Evolutionary conservation across 2,113 vertebrate species (phyloP).

Genomic region (Alces alces): DNA sequence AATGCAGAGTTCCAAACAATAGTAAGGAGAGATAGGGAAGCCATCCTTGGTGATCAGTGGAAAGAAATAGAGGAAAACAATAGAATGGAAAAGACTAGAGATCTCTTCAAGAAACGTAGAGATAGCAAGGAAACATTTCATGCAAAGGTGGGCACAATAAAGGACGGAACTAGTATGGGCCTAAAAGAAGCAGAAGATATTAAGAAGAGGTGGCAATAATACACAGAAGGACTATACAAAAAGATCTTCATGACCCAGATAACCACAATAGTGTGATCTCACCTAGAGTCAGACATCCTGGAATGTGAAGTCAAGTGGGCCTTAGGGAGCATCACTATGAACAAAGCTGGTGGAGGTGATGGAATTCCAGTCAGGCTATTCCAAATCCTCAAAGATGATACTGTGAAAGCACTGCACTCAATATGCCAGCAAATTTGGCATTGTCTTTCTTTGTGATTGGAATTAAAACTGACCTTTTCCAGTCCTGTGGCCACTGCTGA

Average conservation of each 20-base stretch:
- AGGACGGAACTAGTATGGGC: background rate
- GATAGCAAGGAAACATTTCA: background rate
- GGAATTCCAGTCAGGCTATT: background rate
- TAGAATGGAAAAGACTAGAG: background rate
- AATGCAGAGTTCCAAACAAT: background rate
- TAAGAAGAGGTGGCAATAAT: background rate
- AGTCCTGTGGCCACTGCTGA: too few species aligned
- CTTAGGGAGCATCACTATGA: background rate
- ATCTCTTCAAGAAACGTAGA: background rate
- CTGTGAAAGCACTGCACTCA: background rate
- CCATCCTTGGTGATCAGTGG: background rate
- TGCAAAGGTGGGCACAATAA: background rate
- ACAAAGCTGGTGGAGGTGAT: background rate
- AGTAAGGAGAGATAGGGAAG: background rate
- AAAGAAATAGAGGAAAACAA: background rate
- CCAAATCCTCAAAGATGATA: background rate
- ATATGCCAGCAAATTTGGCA: background rate
- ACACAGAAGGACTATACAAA: background rate
- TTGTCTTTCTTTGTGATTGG: too few species aligned
- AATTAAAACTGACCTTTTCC: too few species aligned
- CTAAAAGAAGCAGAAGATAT: background rate
- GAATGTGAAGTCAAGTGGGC: background rate
- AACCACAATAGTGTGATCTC: background rate
- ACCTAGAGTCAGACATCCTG: background rate
- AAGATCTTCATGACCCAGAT: background rate